phyloP scores from a whole-genome alignment of 2,888 invertebrate genomes.

The Megalurothrips usitatus region DNA sequence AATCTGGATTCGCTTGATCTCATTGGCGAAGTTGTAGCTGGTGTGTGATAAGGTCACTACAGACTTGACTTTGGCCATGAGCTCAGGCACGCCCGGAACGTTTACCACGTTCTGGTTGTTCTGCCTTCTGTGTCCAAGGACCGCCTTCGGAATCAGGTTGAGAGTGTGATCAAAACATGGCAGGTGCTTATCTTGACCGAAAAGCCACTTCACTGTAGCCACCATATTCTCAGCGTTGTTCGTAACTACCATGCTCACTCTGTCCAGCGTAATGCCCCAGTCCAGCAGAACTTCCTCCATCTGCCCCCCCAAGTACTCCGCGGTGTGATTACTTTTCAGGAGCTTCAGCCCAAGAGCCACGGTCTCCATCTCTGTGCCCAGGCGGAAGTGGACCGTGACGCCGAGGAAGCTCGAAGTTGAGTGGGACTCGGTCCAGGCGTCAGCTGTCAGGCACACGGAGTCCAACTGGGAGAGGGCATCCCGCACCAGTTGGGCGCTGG shows the following conservation, averaged over 20 bases:
- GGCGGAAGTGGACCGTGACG: conserved; percentile 40
- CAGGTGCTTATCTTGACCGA: conserved; percentile 41
- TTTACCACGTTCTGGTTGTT: background rate
- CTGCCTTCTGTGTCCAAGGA: conserved; percentile 36
- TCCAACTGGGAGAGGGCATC: too few relatives aligned
- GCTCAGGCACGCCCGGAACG: conserved; percentile 32
- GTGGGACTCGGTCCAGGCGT: conserved; percentile 42
- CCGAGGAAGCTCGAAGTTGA: conserved; percentile 41
- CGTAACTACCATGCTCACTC: conserved; percentile 40
- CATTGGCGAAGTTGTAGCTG: conserved; percentile 32
- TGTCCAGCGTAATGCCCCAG: conserved; percentile 39
- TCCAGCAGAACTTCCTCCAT: conserved; percentile 39
- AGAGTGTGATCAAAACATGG: conserved; percentile 44
- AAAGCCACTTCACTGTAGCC: conserved; percentile 42
- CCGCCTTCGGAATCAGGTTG: conserved; percentile 42
- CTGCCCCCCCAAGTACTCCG: conserved; percentile 41
- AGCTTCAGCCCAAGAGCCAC: conserved; percentile 43
- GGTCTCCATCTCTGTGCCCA: too few relatives aligned
- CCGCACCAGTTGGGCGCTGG: too few relatives aligned
- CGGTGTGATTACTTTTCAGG: conserved; percentile 43
- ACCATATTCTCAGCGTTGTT: conserved; percentile 40
- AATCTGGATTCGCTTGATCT: too few relatives aligned
- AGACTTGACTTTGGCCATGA: conserved; percentile 39
- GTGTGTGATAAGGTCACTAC: conserved; percentile 43
- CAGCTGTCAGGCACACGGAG: conserved; percentile 36